Evolutionary conservation across 1,140 invertebrate genomes (phyloP), one percentile per base, ranked within the genome.

Genomic region (Piezodorus guildinii): DNA sequence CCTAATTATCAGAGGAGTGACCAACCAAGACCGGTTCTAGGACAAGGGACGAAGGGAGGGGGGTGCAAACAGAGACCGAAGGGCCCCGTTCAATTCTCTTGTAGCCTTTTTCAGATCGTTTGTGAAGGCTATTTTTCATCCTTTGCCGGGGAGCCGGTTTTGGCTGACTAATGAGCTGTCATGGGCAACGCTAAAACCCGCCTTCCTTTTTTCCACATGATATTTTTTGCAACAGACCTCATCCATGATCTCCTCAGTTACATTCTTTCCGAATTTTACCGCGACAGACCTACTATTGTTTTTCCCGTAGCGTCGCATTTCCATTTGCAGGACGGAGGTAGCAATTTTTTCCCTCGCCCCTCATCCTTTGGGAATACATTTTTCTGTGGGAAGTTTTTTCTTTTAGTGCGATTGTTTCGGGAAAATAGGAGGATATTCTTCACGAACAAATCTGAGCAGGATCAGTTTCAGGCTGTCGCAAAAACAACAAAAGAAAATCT

Each of bases 191-290:
- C 52, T 25, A 15, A 3, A n/a, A 3, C 52, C 52, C 21, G 21
- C 46, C n/a, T 56, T 56, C 52, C 52, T 56, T 56, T 56, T 56
- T 56, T 56, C 52, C 52, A 56, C 52, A 56, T 56, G 17, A 56
- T 56, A 56, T 56, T 56, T 56, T 56, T 56, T 56, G 52, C 52
- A 56, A 56, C 52, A 56, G 52, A 56, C 52, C 52, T 56, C 52
- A 56, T 56, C 52, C 23, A 19, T 23, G 23, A 56, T 56, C 23
- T 23, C 23, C 52, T 56, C 3, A 56, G 52, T 56, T 56, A 56
- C 52, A 56, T 23, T 23, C 52, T 56, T 56, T 56, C 15, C 52
- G 52, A 56, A 56, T 5, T 56, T 23, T 23, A 9, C 52, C 19
- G 19, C 52, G 52, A 23, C 17, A 25, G 6, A 23, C 15, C 52